phyloP scores from a whole-genome alignment of 2,888 invertebrate genomes.

The Callyntrura sp. region DNA sequence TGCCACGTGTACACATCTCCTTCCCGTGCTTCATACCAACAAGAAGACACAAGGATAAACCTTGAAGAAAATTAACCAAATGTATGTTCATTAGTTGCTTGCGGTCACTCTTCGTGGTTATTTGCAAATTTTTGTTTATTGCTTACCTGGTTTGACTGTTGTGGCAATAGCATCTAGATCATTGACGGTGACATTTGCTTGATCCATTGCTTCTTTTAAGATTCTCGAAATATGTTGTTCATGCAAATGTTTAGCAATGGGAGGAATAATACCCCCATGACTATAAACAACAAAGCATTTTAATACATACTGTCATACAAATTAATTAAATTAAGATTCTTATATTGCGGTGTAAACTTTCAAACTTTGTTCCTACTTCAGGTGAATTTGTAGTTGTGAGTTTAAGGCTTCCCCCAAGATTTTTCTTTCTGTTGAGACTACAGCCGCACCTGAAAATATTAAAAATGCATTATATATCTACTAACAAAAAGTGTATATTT shows the following conservation, averaged over 20 bases:
- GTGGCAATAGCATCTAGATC: conserved; percentile 95
- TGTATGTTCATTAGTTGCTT: too few relatives aligned
- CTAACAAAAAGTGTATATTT: too few relatives aligned
- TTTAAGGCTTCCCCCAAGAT: conserved; percentile 92
- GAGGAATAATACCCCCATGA: conserved; percentile 96
- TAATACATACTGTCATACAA: too few relatives aligned
- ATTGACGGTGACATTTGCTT: conserved; percentile 88
- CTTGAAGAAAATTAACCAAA: too few relatives aligned
- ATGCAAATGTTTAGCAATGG: conserved; percentile 93
- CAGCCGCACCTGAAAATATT: conserved; percentile 91
- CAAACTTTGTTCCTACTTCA: conserved; percentile 88
- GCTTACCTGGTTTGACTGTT: conserved; percentile 92
- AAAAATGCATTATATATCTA: neutral
- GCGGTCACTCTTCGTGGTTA: too few relatives aligned
- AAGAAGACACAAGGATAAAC: conserved; percentile 91
- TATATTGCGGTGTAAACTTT: too few relatives aligned
- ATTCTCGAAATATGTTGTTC: conserved; percentile 91
- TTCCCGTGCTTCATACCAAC: conserved; percentile 95
- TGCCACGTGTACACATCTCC: conserved; percentile 88
- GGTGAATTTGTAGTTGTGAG: conserved; percentile 92
- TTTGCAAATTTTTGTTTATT: neutral
- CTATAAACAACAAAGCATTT: too few relatives aligned
- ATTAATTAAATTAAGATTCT: conserved; percentile 21
- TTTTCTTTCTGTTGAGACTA: conserved; percentile 90
- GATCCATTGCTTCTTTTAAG: conserved; percentile 89